phyloP scores from a whole-genome alignment of 2,113 vertebrate species.

The Channa maculata region DNA sequence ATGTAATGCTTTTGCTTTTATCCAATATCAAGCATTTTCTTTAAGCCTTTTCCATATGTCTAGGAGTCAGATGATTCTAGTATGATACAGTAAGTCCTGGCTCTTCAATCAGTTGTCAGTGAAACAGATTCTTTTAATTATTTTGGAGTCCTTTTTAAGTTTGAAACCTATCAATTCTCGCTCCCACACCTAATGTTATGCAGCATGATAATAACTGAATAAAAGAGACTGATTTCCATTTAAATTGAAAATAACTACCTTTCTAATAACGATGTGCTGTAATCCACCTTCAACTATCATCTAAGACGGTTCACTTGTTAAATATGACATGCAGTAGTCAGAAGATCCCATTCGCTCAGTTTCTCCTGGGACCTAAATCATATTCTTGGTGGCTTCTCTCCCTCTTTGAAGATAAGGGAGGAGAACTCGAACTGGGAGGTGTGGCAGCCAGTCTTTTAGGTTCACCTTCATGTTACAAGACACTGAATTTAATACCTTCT shows the following conservation, averaged over 20 bases:
- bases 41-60: no score
- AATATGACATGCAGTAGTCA: constrained; percentile 69
- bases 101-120: constrained; percentile 4
- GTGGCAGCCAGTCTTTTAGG: constrained; percentile 50
- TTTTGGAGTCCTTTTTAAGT: constrained; percentile 52
- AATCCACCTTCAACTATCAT: constrained; percentile 81
- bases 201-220: constrained; percentile 74
- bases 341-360: constrained; percentile 62
- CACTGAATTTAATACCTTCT: constrained; percentile 56
- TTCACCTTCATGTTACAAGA: constrained; percentile 52
- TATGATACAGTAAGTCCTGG: no score
- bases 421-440: constrained; percentile 53
- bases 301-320: constrained; percentile 77
- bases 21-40: no score
- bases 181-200: constrained; percentile 58
- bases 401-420: constrained; percentile 63
- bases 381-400: constrained; percentile 43
- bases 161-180: constrained; percentile 65
- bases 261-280: constrained; percentile 77
- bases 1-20: no score
- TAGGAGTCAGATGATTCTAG: not conserved
- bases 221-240: constrained; percentile 81
- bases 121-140: constrained; percentile 45
- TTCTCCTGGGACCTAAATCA: constrained; percentile 57
- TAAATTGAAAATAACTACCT: constrained; percentile 82